Evolutionary conservation across 2,797 vertebrate species (phyloP), one percentile per base, ranked within the genome.

Genomic region (Helarctos malayanus): DNA sequence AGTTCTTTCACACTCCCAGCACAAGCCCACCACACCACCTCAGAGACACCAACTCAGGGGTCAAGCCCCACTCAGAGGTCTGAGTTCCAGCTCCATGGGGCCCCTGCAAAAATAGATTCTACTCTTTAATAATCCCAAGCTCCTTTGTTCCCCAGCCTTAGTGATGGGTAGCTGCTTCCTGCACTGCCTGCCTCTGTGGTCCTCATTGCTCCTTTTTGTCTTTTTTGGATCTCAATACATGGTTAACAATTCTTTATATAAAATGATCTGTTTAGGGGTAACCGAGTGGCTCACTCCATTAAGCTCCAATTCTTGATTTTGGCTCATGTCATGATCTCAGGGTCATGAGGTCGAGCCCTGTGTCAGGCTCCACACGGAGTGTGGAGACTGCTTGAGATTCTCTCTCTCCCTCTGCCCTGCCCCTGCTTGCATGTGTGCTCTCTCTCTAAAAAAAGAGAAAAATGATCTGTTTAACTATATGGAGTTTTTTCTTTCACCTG

Each of bases 11-110:
- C 27, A 41, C 75, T 73, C 14, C 4, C 21, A 7, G 52, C 41
- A 52, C 1, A 3, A 13, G 16, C 9, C n/a, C 8, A 5, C 35
- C 49, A 14, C 11, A 35, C 11, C 0, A 2, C 54, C 63, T 52
- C 63, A 94, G 69, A 21, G 41, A 84, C 2, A 27, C 14, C 54
- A 3, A 71, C 85, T 2, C n/a, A 10, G 3, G 16, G n/a, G 3
- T 45, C 45, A 63, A 45, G 19, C 15, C 56, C 3, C n/a, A 7
- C 23, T 52, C 14, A 29, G 79, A 69, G n/a, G 27, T 59, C 19
- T 54, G 45, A 38, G 15, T 45, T 89, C 56, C 38, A 65, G 78
- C 12, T 35, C 45, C 13, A 0, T 1, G 2, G 23, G 32, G 47
- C 15, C 38, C 23, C 15, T 45, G 13, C 68, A 35, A 47, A 63